A percentile compares a stretch with the other conserved stretches of the same genome.
phyloP scores from a whole-genome alignment of 2,113 vertebrate genomes.

The Petromus typicus region DNA sequence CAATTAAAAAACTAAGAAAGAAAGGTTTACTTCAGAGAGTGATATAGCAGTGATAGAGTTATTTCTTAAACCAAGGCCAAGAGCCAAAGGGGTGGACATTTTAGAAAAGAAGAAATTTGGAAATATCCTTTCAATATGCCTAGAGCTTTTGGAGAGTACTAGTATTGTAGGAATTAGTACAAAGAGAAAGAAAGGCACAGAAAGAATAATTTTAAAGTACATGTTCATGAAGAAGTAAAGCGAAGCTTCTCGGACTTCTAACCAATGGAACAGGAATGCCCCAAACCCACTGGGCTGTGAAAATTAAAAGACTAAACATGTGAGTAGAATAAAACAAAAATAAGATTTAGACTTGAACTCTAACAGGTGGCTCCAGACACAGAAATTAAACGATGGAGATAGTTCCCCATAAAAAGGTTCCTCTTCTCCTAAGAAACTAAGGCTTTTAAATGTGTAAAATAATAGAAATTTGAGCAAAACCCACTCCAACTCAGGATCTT shows the following conservation, averaged over 20 bases:
- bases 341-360: not conserved
- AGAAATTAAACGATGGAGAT: not conserved
- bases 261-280: fast-evolving
- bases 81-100: not conserved
- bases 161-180: not conserved
- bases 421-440: not conserved
- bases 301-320: not conserved
- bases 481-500: not conserved
- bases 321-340: not conserved
- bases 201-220: not conserved
- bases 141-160: not conserved
- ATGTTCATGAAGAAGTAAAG: not conserved
- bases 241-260: not conserved
- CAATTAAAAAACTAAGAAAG: not conserved
- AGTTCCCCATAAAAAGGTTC: not conserved
- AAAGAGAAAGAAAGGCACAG: not conserved
- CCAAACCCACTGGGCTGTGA: not conserved
- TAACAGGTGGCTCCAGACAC: not conserved
- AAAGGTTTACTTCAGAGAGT: not conserved
- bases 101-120: not conserved
- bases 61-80: not conserved
- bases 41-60: not conserved
- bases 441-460: not conserved
- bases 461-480: not conserved
- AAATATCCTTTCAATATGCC: not conserved